A percentile compares a stretch with the other conserved stretches of the same genome.
These are phyloP conservation scores for Crossaster papposus DNA, from an alignment of 53 echinoderm and acorn worm genomes.

Conservation along the genomic window DNA sequence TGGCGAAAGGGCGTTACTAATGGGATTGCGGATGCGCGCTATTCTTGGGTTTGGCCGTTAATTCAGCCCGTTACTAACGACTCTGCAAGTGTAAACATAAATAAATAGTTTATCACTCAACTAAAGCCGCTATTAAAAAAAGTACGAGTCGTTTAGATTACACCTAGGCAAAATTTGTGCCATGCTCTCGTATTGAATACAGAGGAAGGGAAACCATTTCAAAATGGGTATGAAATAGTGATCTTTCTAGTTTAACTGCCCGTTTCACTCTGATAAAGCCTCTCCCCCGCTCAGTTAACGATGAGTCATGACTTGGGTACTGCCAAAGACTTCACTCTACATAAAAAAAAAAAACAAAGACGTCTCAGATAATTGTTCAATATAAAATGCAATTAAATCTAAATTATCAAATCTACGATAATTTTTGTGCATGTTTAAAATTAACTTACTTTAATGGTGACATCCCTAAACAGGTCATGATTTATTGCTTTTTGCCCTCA, in stretches of 20 bases:
- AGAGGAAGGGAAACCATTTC: neutral
- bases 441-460: neutral
- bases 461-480: too few relatives aligned
- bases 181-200: neutral
- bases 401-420: neutral
- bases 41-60: conserved; percentile 24
- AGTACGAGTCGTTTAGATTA: neutral
- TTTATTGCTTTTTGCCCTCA: too few relatives aligned
- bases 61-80: conserved; percentile 34
- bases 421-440: neutral
- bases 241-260: conserved; percentile 18
- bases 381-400: conserved; percentile 22
- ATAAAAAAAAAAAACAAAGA: conserved; percentile 54
- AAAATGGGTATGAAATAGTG: neutral
- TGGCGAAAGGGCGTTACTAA: conserved; percentile 26
- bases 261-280: conserved; percentile 63
- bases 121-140: neutral
- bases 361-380: neutral
- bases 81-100: conserved; percentile 53
- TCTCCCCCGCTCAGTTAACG: conserved; percentile 92
- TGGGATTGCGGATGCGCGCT: conserved; percentile 25
- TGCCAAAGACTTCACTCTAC: conserved; percentile 77
- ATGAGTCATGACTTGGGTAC: conserved; percentile 98
- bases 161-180: neutral
- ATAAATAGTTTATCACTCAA: conserved; percentile 29